Conservation (phyloP, 1,140 invertebrate genomes). For the silkworm (Bombyx mori) region DNA sequence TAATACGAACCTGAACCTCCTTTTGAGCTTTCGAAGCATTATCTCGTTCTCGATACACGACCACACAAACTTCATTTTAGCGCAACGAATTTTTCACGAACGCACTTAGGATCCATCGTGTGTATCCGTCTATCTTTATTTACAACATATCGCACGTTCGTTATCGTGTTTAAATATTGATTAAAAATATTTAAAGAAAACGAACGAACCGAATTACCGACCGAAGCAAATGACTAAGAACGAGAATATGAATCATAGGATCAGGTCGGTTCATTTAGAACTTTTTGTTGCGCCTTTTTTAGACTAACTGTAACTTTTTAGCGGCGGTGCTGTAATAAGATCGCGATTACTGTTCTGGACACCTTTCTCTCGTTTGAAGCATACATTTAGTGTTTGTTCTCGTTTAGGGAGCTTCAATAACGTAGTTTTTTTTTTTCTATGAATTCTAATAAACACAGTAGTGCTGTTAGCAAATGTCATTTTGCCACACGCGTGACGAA, state of each 20-base stretch:
- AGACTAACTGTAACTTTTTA: slow-evolving; percentile 44
- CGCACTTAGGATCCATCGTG: slow-evolving; percentile 1
- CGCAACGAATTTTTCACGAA: slow-evolving; percentile 3
- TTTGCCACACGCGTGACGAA: too few relatives aligned
- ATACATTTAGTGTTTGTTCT: too few relatives aligned
- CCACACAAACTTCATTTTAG: slow-evolving; percentile 30
- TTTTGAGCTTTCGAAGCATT: slow-evolving; percentile 28
- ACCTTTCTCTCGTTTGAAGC: too few relatives aligned
- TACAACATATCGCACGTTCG: slow-evolving; percentile 18
- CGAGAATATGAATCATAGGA: slow-evolving; percentile 49
- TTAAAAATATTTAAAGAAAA: slow-evolving; percentile 48
- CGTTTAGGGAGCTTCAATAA: too few relatives aligned
- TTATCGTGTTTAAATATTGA: slow-evolving; percentile 40
- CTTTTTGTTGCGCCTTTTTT: slow-evolving; percentile 57
- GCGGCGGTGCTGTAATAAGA: slow-evolving; percentile 34
- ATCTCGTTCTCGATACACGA: slow-evolving; percentile 15
- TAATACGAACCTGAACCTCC: slow-evolving; percentile 28
- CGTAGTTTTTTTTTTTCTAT: too few relatives aligned
- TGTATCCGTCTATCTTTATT: neutral
- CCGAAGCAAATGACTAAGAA: slow-evolving; percentile 31
- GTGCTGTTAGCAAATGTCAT: too few relatives aligned
- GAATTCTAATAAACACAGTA: too few relatives aligned
- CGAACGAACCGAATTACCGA: slow-evolving; percentile 26
- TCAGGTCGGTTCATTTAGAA: slow-evolving; percentile 43
- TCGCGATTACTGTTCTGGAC: slow-evolving; percentile 14